These are phyloP conservation scores for Eurystomus gularis DNA, from an alignment of 2,113 vertebrate species.

Conservation along the genomic window DNA sequence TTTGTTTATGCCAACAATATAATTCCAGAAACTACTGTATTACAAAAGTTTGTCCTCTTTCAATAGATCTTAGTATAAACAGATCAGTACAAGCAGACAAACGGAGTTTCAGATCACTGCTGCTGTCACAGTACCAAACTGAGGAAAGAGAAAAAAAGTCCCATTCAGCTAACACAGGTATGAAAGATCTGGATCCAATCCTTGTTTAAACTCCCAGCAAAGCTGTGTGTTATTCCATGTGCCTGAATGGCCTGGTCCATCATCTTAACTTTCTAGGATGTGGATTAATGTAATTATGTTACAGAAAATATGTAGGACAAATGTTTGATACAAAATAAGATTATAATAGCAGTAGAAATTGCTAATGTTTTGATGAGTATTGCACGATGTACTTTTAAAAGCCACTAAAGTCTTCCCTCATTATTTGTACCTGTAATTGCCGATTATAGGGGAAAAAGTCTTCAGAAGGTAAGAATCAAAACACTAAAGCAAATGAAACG, in stretches of 20 bases:
- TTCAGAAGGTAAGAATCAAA: not conserved
- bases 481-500: not conserved
- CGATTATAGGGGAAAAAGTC: constrained; percentile 48
- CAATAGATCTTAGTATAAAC: constrained; percentile 58
- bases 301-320: not conserved
- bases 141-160: not conserved
- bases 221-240: not conserved
- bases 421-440: not conserved
- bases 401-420: not conserved
- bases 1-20: not conserved
- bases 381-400: not conserved
- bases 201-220: not conserved
- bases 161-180: constrained; percentile 52
- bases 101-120: constrained; percentile 6
- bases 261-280: not conserved
- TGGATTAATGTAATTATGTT: not conserved
- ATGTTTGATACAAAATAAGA: not conserved
- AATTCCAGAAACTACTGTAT: not conserved
- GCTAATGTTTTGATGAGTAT: not conserved
- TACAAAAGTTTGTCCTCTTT: not conserved
- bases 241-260: not conserved
- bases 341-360: not conserved
- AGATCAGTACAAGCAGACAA: constrained; percentile 69
- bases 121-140: constrained; percentile 18
- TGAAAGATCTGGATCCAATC: not conserved